Evolutionary conservation across 2,888 invertebrate species (phyloP), one percentile per base, ranked within the genome.

Genomic region (Desoria tigrina): DNA sequence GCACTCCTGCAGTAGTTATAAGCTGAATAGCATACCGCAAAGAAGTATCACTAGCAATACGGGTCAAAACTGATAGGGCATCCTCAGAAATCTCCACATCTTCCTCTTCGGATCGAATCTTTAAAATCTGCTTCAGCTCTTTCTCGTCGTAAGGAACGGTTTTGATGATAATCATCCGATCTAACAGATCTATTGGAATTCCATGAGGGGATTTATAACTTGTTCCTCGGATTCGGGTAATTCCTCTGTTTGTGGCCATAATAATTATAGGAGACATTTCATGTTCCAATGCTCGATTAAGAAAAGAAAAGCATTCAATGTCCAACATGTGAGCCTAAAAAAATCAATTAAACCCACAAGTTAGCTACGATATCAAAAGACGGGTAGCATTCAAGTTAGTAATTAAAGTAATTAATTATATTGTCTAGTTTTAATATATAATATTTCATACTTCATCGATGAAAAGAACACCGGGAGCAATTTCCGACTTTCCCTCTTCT

Each of bases 401-500:
- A n/a, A n/a, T n/a, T n/a, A n/a, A n/a, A n/a, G n/a, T n/a, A n/a
- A n/a, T n/a, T n/a, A n/a, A n/a, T n/a, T n/a, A n/a, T n/a, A n/a
- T n/a, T n/a, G n/a, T n/a, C n/a, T 14, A 57, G 1, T 58, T 56
- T n/a, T 21, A 42, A 32, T 21, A 45, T 26, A 53, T 58, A 26
- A 2, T 32, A 32, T 32, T 32, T 32, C 53, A 23, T 45, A 88
- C 93, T 84, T 98, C 97, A 79, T 98, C 97, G 73, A 98, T 90
- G 78, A 98, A 98, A 1, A 98, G 83, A 1, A 97, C 98, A 0
- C 99, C 99, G 0, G 99, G 98, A 39, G 97, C 94, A 78, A 99
- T 95, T 81, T 97, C 97, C 0, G 99, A 97, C 80, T 99, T 99
- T 1, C 98, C 98, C 80, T 99, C 99, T 79, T 99, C 99, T 24